Base-by-base conservation (phyloP, 2,113 vertebrate genomes). In the Coryphaenoides rupestris region DNA sequence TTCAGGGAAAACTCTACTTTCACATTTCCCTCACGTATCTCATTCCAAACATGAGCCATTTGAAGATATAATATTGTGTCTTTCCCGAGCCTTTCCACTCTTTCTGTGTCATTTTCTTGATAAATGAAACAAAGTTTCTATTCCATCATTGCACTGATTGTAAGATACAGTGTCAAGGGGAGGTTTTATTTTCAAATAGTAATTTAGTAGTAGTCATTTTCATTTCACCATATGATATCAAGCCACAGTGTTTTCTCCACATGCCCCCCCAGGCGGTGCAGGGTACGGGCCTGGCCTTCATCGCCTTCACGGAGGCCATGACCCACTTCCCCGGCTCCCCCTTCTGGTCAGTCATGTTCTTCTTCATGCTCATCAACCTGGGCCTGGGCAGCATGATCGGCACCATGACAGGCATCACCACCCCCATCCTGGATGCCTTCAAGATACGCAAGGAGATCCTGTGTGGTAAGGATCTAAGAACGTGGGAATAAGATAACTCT, bases 281-380 rank as follows among this genome's bases (percentile, higher is more conserved):
- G 84, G 97, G 97, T 40, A 99, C 97, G 0, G 97, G 97, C 58
- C 81, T 99, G 87, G 97, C 97, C n/a, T 99, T 99, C 81, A 99
- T 99, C 0, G 96, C 97, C 74, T 99, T 99, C 90, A 99, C 97
- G 0, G 97, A 99, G 85, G 97, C 97, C 80, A 98, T 99, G 96
- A 98, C 96, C 0, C 96, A 98, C 77, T 99, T 99, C 72, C 97
- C 97, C 0, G 96, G 88, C 52, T 98, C 96, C 1, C 97, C 97
- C 0, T 95, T 98, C 82, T 99, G 97, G 97, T 99, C 97, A 0
- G 95, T 98, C 81, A 95, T 99, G 95, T 99, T 99, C 90, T 99
- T 99, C 92, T 87, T 99, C 87, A 99, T 99, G 97, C 88, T 99
- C 58, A 98, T 99, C 77, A 99, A 98, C 86, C 86, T 99, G 85